Evolutionary conservation across 1,140 invertebrate species (phyloP).

Genomic region (Megalonaias nervosa): DNA sequence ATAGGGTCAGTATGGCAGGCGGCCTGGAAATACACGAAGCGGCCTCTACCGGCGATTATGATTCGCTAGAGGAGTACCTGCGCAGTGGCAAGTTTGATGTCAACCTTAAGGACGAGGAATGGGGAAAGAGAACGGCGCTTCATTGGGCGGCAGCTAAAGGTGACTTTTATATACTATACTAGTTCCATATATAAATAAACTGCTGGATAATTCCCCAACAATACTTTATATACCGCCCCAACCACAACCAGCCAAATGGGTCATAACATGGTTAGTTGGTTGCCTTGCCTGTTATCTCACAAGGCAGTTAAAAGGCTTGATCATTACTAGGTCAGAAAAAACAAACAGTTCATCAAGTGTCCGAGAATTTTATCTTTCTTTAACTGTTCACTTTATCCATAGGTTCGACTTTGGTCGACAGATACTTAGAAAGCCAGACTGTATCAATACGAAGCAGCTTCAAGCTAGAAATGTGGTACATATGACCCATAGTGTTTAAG

Average conservation of each 20-base stretch:
- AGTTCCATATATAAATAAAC: neutral
- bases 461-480: too few species aligned
- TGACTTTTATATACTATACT: slow-evolving; percentile 23
- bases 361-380: too few species aligned
- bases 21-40: slow-evolving; percentile 67
- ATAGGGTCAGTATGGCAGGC: slow-evolving; percentile 9
- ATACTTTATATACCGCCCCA: neutral
- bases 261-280: too few species aligned
- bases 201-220: neutral
- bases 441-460: too few species aligned
- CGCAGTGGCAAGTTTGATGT: slow-evolving; percentile 61
- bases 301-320: too few species aligned
- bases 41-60: slow-evolving; percentile 62
- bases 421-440: too few species aligned
- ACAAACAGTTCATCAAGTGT: too few species aligned
- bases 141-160: slow-evolving; percentile 69
- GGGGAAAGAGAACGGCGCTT: slow-evolving; percentile 58
- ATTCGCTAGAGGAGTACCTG: slow-evolving; percentile 62
- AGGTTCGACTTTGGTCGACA: too few species aligned
- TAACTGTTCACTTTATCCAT: too few species aligned
- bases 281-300: too few species aligned
- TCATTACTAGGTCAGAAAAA: too few species aligned
- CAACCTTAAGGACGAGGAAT: slow-evolving; percentile 65
- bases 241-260: neutral
- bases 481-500: too few species aligned